Percentiles rank a stretch among this genome's conserved stretches.
phyloP scores from a whole-genome alignment of 2,888 invertebrate species.

The Cephus pulcher region DNA sequence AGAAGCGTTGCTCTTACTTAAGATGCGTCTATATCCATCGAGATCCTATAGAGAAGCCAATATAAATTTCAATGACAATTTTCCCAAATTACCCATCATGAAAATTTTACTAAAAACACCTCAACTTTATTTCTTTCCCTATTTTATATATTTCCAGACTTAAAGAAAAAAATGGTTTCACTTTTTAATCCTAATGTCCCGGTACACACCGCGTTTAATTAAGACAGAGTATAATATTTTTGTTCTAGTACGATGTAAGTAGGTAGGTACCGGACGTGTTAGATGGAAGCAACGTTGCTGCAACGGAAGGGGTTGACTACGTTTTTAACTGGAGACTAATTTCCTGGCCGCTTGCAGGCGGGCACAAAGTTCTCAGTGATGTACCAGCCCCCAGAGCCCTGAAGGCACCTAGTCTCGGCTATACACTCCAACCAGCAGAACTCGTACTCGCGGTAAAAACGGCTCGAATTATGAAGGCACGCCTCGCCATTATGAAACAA shows the following conservation, averaged over 20 bases:
- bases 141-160: not conserved
- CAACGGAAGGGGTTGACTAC: constrained; percentile 13
- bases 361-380: constrained; percentile 53
- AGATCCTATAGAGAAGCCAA: too few relatives aligned
- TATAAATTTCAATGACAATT: not conserved
- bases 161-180: not conserved
- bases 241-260: not conserved
- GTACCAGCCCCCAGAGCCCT: constrained; percentile 52
- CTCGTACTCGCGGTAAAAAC: constrained; percentile 43
- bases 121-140: not conserved
- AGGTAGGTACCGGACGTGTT: constrained; percentile 2
- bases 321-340: constrained; percentile 56
- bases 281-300: not conserved
- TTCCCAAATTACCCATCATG: not conserved
- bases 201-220: not conserved
- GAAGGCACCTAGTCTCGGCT: constrained; percentile 35
- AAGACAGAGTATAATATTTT: not conserved
- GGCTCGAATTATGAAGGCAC: constrained; percentile 52
- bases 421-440: constrained; percentile 17
- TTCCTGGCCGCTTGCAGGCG: constrained; percentile 42
- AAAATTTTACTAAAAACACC: not conserved
- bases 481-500: constrained; percentile 54
- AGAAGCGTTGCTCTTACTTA: constrained; percentile 23
- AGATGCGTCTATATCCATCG: too few relatives aligned
- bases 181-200: not conserved